These are phyloP conservation scores for Artibeus lituratus DNA, from an alignment of 2,797 vertebrate species.

Conservation along the genomic window DNA sequence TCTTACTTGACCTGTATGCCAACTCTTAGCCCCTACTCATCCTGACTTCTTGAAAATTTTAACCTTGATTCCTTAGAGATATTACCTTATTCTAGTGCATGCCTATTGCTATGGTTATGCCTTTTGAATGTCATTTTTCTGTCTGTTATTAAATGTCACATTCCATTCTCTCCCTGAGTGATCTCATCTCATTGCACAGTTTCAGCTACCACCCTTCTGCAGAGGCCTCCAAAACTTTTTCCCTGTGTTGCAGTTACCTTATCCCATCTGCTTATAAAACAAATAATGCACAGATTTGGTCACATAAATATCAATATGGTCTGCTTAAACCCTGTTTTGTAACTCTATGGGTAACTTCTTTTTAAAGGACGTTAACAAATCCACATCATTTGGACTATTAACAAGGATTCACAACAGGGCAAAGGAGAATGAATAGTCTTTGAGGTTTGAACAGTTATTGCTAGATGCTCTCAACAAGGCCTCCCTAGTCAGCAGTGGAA, in stretches of 20 bases:
- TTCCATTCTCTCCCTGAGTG: not conserved
- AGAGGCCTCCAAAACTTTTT: not conserved
- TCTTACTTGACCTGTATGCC: not conserved
- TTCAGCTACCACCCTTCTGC: not conserved
- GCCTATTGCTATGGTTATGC: not conserved
- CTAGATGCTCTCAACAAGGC: not conserved
- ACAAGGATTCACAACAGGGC: not conserved
- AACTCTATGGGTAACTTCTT: not conserved
- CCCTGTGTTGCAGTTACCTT: not conserved
- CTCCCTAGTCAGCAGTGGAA: not conserved
- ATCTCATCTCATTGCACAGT: not conserved
- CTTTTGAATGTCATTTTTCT: not conserved
- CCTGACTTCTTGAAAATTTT: not conserved
- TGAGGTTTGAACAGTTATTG: not conserved
- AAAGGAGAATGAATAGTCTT: not conserved
- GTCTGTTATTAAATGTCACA: not conserved
- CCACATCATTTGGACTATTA: not conserved
- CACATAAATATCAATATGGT: not conserved
- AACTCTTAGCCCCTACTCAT: not conserved
- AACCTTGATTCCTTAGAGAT: not conserved
- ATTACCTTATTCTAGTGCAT: not conserved
- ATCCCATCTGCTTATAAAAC: not conserved
- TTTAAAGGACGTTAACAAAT: constrained; percentile 19
- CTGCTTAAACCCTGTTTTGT: not conserved
- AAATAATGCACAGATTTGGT: not conserved